phyloP scores from a whole-genome alignment of 1,140 invertebrate species.

The Heterodera carotae region DNA sequence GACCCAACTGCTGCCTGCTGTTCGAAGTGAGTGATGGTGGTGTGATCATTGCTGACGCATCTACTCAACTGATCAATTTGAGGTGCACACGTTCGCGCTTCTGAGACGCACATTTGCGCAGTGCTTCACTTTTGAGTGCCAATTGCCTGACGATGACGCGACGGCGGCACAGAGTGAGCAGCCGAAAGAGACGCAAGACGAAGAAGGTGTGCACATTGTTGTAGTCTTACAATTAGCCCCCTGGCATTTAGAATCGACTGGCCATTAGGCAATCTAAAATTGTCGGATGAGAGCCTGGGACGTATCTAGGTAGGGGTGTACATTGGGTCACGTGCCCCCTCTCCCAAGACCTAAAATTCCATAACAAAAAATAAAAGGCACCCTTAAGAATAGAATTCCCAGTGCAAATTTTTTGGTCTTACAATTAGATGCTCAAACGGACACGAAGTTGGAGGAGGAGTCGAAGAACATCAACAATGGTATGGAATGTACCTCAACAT shows the following conservation, averaged over 20 bases:
- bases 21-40: constrained; percentile 41
- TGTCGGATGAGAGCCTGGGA: too few relatives aligned
- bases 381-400: not conserved
- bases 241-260: too few relatives aligned
- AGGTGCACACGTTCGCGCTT: not conserved
- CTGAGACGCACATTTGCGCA: not conserved
- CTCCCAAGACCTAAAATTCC: too few relatives aligned
- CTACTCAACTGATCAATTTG: not conserved
- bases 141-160: not conserved
- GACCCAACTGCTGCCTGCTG: constrained; percentile 63
- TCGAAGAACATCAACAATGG: not conserved
- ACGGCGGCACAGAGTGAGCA: not conserved
- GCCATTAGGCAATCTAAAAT: too few relatives aligned
- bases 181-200: not conserved
- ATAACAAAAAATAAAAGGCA: too few relatives aligned
- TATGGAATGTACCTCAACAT: not conserved
- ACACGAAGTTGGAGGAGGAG: not conserved
- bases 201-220: not conserved
- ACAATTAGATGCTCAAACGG: not conserved
- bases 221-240: too few relatives aligned
- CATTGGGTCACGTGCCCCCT: too few relatives aligned
- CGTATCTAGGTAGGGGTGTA: too few relatives aligned
- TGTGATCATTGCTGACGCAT: not conserved
- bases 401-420: not conserved
- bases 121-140: not conserved